These are phyloP conservation scores for Drosophila nr. medialis DNA, from an alignment of 2,888 invertebrate genomes.

Conservation along the genomic window DNA sequence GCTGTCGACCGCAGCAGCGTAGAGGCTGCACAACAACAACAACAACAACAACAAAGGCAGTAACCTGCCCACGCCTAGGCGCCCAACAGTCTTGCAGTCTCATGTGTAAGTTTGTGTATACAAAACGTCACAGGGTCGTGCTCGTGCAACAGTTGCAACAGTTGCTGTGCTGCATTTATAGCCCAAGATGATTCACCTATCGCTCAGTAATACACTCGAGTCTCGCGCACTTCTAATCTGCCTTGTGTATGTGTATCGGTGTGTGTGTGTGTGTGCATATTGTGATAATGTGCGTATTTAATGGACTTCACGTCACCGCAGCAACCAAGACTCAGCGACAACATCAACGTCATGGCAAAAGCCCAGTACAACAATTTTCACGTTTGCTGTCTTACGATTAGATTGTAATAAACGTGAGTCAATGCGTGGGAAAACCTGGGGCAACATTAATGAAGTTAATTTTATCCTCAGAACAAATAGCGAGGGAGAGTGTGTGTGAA, in stretches of 20 bases:
- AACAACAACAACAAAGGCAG: neutral
- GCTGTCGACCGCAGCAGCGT: neutral
- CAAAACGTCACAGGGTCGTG: too few relatives aligned
- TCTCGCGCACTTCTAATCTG: neutral
- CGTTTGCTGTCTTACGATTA: neutral
- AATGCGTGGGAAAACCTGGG: neutral
- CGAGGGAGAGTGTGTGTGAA: neutral
- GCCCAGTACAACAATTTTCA: neutral
- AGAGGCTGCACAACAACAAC: neutral
- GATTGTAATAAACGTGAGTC: neutral
- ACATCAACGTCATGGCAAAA: neutral
- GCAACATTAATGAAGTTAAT: neutral
- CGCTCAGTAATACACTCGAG: neutral
- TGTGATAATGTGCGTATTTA: neutral
- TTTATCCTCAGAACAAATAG: neutral
- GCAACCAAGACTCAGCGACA: neutral
- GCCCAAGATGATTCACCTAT: neutral
- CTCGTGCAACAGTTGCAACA: slow-evolving; percentile 5
- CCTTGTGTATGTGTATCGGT: neutral
- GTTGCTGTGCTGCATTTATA: neutral
- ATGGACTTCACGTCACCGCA: neutral
- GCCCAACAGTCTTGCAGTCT: slow-evolving; percentile 11
- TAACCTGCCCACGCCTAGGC: slow-evolving; percentile 3
- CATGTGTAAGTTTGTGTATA: slow-evolving; percentile 34
- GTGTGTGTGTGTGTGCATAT: neutral